A percentile compares a stretch with the other conserved stretches of the same genome.
phyloP scores from a whole-genome alignment of 2,113 vertebrate species.

The Aptenodytes forsteri region DNA sequence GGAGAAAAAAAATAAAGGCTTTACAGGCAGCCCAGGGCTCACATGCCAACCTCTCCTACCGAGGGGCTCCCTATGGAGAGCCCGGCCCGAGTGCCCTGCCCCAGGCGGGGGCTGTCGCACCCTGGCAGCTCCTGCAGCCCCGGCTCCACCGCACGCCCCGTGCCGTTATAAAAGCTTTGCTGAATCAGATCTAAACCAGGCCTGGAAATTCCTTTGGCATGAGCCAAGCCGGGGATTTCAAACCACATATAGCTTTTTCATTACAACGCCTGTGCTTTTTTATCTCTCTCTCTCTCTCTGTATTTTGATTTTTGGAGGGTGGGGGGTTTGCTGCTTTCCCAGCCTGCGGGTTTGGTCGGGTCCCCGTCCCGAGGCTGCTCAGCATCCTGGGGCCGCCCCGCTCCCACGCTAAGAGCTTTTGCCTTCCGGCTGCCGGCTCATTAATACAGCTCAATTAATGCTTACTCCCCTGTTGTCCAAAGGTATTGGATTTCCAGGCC shows the following conservation, averaged over 20 bases:
- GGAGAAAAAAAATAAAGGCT: background rate
- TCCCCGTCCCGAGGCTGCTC: background rate
- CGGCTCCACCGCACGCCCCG: fast-evolving
- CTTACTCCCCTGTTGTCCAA: background rate
- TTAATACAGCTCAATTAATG: conserved; percentile 2
- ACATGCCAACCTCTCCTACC: background rate
- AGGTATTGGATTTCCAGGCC: background rate
- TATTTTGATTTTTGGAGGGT: background rate
- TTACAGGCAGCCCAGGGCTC: fast-evolving
- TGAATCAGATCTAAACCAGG: conserved; percentile 55
- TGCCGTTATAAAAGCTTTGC: background rate
- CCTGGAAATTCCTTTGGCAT: conserved; percentile 56
- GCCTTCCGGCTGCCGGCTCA: background rate
- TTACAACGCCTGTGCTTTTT: background rate
- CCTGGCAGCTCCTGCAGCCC: background rate
- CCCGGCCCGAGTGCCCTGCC: background rate
- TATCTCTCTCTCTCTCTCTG: no score
- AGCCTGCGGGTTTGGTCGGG: background rate
- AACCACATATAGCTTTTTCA: conserved; percentile 40
- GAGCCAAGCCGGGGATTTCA: conserved; percentile 47
- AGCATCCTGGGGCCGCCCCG: fast-evolving
- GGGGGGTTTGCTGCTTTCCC: background rate
- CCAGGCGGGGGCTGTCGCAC: background rate
- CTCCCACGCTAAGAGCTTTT: background rate
- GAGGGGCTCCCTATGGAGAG: fast-evolving